Evolutionary conservation across 2,113 vertebrate species (phyloP).

Genomic region (Gavia stellata): DNA sequence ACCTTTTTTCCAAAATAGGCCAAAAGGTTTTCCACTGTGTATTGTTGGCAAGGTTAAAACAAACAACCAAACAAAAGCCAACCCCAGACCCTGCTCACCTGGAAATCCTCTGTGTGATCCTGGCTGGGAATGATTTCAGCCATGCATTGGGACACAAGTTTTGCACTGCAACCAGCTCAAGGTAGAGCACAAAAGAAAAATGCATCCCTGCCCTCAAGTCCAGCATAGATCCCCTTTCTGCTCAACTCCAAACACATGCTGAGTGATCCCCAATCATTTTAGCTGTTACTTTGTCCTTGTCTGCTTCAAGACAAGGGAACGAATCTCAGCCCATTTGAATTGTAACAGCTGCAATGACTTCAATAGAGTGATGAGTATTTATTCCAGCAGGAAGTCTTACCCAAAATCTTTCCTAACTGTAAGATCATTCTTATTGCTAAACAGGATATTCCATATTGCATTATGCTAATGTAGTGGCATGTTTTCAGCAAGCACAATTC

Average conservation of each 20-base stretch:
- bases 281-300: background rate
- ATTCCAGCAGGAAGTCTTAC: slow-evolving; percentile 1
- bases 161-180: background rate
- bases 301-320: background rate
- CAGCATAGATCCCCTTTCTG: background rate
- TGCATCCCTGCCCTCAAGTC: background rate
- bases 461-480: background rate
- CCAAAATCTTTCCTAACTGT: background rate
- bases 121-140: background rate
- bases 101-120: background rate
- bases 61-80: background rate
- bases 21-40: background rate
- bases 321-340: background rate
- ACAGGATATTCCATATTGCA: background rate
- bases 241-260: background rate
- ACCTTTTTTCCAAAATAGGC: background rate
- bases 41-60: background rate
- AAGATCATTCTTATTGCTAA: background rate
- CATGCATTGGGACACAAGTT: background rate
- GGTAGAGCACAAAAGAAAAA: background rate
- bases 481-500: background rate
- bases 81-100: background rate
- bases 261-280: background rate
- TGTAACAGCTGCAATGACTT: background rate
- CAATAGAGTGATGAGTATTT: background rate